Evolutionary conservation across 2,888 invertebrate genomes (phyloP), one percentile per base, ranked within the genome.

Genomic region (Podotricha telesiphe): DNA sequence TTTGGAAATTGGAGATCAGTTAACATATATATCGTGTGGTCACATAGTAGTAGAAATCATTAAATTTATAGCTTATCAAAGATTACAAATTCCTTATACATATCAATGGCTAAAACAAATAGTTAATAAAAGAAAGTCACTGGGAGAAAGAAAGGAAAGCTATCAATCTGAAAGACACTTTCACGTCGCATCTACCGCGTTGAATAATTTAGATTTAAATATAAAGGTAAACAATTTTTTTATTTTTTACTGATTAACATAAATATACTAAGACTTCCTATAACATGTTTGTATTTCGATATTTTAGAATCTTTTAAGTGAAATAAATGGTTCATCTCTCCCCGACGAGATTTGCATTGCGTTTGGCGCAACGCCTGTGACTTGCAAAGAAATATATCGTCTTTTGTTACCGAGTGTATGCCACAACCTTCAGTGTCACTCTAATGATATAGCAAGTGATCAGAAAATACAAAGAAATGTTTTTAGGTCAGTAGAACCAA

Each of bases 21-120:
- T 94, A 75, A 94, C 94, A 45, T 87, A 93, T 45, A 88, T 92
- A 79, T 93, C 94, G 19, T 94, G 94, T 82, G 94, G 94, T 5
- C 90, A 93, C 73, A 82, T 94, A 58, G 85, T 95, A 59, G 93
- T 92, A 28, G 94, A 94, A 84, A 78, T 95, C 71, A 84, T 94
- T 53, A 94, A 94, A 80, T 93, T 93, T 75, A 82, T 94, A 53
- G 84, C 91, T 0, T 94, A 94, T 84, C 94, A 94, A 80, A 93
- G 94, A 80, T 82, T 93, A 50, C 94, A 93, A 82, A 93, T 93
- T 78, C 94, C 94, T 0, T 93, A 93, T 73, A 83, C 86, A 0
- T 93, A 93, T 73, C 89, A 90, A 71, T 93, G 93, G 89, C 75
- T 94, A 42, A 93, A 93, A 74, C 89, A 91, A 77, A 81, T 90